A percentile compares a stretch with the other conserved stretches of the same genome.
Conservation (phyloP, 2,113 vertebrate genomes). For the Heloderma charlesbogerti region DNA sequence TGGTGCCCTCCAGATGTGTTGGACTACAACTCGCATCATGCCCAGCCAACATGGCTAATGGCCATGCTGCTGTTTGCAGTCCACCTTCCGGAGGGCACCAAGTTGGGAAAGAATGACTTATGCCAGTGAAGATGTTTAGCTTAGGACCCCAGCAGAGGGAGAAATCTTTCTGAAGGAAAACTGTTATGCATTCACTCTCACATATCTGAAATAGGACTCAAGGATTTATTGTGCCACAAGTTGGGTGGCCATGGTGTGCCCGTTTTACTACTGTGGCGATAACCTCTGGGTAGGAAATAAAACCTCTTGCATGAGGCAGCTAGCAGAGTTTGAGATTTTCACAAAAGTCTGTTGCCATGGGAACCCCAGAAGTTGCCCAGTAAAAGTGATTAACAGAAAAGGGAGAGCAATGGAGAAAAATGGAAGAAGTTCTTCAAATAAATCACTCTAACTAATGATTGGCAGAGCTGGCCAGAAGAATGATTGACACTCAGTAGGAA, state of each 20-base stretch:
- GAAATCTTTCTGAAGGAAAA: background rate
- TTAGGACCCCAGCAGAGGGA: background rate
- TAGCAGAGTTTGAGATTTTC: background rate
- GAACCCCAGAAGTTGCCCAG: background rate
- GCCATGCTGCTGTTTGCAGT: too few species aligned
- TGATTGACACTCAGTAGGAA: background rate
- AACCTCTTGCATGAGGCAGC: background rate
- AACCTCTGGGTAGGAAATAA: background rate
- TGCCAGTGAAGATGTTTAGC: too few species aligned
- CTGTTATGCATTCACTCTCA: background rate
- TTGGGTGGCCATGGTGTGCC: too few species aligned
- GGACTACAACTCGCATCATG: too few species aligned
- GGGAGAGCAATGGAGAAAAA: background rate
- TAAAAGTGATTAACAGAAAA: background rate
- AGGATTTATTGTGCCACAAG: background rate
- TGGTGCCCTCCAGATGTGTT: too few species aligned
- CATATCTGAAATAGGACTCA: too few species aligned
- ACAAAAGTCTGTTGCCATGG: conserved; percentile 9
- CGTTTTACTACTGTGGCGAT: background rate
- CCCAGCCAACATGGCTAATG: too few species aligned
- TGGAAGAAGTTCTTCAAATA: background rate
- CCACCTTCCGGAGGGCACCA: too few species aligned
- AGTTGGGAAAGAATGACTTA: too few species aligned
- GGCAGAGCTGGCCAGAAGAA: background rate
- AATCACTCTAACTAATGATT: background rate